Conservation (phyloP, 2,888 invertebrate species). For the Oscheius myriophilus region DNA sequence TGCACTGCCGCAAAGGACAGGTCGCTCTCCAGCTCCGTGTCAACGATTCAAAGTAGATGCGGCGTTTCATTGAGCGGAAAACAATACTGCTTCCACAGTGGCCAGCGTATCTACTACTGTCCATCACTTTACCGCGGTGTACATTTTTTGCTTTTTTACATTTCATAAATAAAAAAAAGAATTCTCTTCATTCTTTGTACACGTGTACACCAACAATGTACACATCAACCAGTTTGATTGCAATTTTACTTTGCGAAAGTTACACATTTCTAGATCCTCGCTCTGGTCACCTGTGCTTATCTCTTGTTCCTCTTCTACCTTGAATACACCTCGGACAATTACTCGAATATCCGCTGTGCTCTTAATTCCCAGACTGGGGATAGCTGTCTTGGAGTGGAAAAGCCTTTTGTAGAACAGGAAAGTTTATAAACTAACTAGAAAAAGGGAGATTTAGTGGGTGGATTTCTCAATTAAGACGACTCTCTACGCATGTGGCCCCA, state of each 20-base stretch:
- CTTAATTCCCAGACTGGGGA: not conserved
- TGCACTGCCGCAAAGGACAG: not conserved
- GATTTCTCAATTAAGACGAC: no score
- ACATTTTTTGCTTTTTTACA: not conserved
- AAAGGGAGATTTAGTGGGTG: no score
- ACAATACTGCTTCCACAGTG: slow-evolving; percentile 6
- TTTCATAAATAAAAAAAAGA: not conserved
- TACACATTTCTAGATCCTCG: not conserved
- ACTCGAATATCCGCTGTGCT: not conserved
- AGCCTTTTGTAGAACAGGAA: slow-evolving; percentile 1
- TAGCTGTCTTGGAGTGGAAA: not conserved
- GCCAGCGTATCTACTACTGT: not conserved
- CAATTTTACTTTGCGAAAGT: no score
- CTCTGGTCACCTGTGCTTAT: not conserved
- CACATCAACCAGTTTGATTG: no score
- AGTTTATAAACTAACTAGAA: not conserved
- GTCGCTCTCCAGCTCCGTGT: slow-evolving; percentile 24
- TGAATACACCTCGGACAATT: not conserved
- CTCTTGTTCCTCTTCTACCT: not conserved
- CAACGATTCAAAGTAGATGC: slow-evolving; percentile 5
- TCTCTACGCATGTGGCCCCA: no score
- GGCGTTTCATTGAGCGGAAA: slow-evolving; percentile 24
- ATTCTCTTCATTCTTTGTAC: no score
- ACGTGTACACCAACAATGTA: no score
- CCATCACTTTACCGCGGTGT: slow-evolving; percentile 5